Conservation (phyloP, 2,888 invertebrate genomes). For the Caenorhabditis doughertyi region DNA sequence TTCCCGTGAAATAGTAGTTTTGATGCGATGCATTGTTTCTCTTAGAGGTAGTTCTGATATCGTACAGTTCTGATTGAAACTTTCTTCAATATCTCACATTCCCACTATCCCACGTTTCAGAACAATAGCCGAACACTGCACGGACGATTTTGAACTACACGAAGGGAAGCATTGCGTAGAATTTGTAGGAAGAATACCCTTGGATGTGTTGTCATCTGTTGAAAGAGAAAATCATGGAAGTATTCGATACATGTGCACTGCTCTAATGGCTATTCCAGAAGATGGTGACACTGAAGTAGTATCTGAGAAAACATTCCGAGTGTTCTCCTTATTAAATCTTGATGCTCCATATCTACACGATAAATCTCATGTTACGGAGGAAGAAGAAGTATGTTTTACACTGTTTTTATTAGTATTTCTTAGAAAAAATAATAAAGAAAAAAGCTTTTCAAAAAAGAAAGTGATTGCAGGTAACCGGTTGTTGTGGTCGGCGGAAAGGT, state of each 20-base stretch:
- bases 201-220: slow-evolving; percentile 77
- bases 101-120: slow-evolving; percentile 66
- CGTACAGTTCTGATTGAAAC: too few species aligned
- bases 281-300: slow-evolving; percentile 81
- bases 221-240: slow-evolving; percentile 76
- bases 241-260: slow-evolving; percentile 80
- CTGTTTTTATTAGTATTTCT: too few species aligned
- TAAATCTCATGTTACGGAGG: slow-evolving; percentile 71
- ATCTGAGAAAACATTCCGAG: slow-evolving; percentile 79
- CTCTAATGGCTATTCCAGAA: slow-evolving; percentile 80
- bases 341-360: slow-evolving; percentile 80
- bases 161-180: slow-evolving; percentile 77
- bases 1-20: too few species aligned
- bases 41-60: too few species aligned
- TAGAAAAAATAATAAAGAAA: too few species aligned
- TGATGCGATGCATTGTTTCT: too few species aligned
- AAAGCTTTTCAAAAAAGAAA: neutral
- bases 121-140: slow-evolving; percentile 77
- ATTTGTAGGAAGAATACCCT: slow-evolving; percentile 75
- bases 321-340: slow-evolving; percentile 77
- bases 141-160: slow-evolving; percentile 75
- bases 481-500: slow-evolving; percentile 71
- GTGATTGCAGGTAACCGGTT: slow-evolving; percentile 63
- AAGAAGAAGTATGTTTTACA: slow-evolving; percentile 69
- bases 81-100: neutral